Base-by-base conservation (phyloP, 2,888 invertebrate genomes). In the Autographa pulchrina region DNA sequence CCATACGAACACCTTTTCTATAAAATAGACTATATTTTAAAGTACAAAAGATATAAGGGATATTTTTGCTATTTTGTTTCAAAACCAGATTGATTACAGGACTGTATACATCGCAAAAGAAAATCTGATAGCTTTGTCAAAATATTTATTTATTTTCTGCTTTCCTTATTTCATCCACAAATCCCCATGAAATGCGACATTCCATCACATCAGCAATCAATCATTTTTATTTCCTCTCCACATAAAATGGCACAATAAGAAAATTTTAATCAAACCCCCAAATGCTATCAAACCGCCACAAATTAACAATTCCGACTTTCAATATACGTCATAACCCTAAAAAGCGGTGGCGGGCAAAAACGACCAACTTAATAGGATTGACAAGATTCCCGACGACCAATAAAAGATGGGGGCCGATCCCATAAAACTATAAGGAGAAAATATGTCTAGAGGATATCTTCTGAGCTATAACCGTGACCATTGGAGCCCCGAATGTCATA, bases 401-500 rank as follows among this genome's bases (percentile, higher is more conserved):
- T 95, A 95, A 95, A 95, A 93, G 90, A 92, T 92, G 90, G 92
- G 90, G 91, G 85, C 89, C 92, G 92, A 93, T 91, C 88, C 89
- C 93, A 93, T 94, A 94, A 95, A 95, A 94, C 94, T 95, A 94
- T 95, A 93, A 94, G 92, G 59, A 92, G 92, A 86, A 94, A 94
- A 94, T 94, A 95, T 94, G 93, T 88, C 87, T 87, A 78, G 86
- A 85, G 86, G 88, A 86, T 86, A 88, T 84, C 78, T 88, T 83
- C 87, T 86, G 81, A 83, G 90, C 90, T 85, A 92, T 92, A 94
- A 92, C 92, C 90, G 91, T 90, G 93, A 89, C 93, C 93, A 92
- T 94, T 87, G 87, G 85, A 91, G 91, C 91, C 78, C 92, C 93
- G 90, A 95, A 96, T 94, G 95, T 94, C 95, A 95, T 95, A 95